Evolutionary conservation across 2,888 invertebrate species (phyloP), one percentile per base, ranked within the genome.

Genomic region (Byasa hedistus): DNA sequence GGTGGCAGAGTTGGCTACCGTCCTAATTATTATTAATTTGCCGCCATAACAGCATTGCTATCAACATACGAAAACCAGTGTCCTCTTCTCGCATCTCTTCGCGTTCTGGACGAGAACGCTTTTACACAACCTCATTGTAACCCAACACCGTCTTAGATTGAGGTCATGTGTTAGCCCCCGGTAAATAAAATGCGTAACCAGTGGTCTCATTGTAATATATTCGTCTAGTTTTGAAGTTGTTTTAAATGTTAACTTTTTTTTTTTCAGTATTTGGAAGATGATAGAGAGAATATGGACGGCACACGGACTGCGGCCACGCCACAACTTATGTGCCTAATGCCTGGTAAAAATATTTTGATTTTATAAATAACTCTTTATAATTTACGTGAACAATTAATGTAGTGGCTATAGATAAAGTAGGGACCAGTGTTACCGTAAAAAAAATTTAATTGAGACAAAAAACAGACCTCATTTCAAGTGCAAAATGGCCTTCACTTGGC

Each of bases 291-390:
- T 65, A 85, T 93, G 62, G 94, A 94, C 72, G 89, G 92, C 22
- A 87, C 87, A 44, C 92, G 92, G 71, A 92, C 81, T 64, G 85
- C 90, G 39, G 84, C 93, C 66, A 93, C 92, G 69, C 94, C 94
- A 17, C 94, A 94, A 73, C 93, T 94, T 70, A 92, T 94, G 89
- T 94, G 94, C 74, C 88, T 94, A 48, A 94, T 92, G 92, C 91
- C 92, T 58, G 92, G 92, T 77, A 60, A 44, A 48, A 36, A 12
- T 39, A 27, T 44, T 44, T 19, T 44, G 19, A 44, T 1, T 1
- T 15, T 15, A 44, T 15, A 17, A 17, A 44, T 17, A 17, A 44
- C 17, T 17, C 44, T 3, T 15, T 15, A 44, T 44, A 44, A 32
- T 32, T 32, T 32, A 32, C 32, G 10, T 32, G 7, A 32, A 32